Evolutionary conservation across 2,113 vertebrate species (phyloP), one percentile per base, ranked within the genome.

Genomic region (Brienomyrus longianalis): DNA sequence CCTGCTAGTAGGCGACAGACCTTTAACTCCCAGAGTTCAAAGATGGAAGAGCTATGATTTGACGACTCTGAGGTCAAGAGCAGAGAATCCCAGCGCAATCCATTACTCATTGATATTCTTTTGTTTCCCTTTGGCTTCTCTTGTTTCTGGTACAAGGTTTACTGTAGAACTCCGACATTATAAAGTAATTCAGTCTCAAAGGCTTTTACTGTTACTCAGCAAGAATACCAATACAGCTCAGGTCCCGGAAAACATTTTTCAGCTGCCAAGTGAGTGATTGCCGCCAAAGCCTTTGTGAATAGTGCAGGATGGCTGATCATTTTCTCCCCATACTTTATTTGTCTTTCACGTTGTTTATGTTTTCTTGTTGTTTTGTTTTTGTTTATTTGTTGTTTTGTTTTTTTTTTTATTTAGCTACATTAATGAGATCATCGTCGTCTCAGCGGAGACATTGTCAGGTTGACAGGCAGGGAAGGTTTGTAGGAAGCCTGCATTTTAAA

Each of bases 111-210:
- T 89, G 54, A 86, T 89, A 89, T 66, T 89, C 83, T 48, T 86
- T 86, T 86, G 89, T 66, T 89, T 89, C 35, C 56, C 45, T 50
- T 66, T 83, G 10, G 23, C 52, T 43, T 27, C 31, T 62, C 52
- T 47, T 89, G 80, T 84, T 43, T 62, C 54, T 89, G 54, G 54
- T 66, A 85, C 56, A 52, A 85, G 62, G 83, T 35, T 66, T 35
- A 62, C 54, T 70, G 31, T 59, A 90, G 83, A 86, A 89, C 56
- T 54, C 83, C 83, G 45, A 86, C 83, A 70, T 70, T 90, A 90
- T 43, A 70, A n/a, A 48, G 89, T 90, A 90, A 86, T 90, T 90
- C 89, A 86, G 50, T 74, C 84, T 90, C 89, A 59, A 47, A 70
- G 56, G 56, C 89, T 90, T 90, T 86, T 74, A 52, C 83, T 51